phyloP scores from a whole-genome alignment of 2,888 invertebrate species.

The Scaptomyza cyrtandrae region DNA sequence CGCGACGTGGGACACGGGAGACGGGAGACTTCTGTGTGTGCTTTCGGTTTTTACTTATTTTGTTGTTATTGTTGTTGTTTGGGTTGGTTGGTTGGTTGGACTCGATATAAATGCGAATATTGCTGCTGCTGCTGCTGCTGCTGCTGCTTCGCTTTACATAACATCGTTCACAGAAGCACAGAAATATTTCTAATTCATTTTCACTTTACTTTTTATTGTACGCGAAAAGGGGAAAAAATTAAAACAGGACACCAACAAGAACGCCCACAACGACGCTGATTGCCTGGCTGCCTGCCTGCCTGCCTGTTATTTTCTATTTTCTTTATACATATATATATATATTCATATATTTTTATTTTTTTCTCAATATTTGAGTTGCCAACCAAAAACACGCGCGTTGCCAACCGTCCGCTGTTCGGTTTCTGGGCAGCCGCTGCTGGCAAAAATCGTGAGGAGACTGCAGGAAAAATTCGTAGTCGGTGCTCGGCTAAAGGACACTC shows the following conservation, averaged over 20 bases:
- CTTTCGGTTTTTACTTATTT: slow-evolving; percentile 38
- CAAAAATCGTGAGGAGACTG: slow-evolving; percentile 76
- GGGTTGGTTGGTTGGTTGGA: slow-evolving; percentile 20
- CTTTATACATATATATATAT: slow-evolving; percentile 18
- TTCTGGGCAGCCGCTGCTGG: slow-evolving; percentile 56
- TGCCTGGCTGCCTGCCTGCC: slow-evolving; percentile 25
- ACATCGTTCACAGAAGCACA: slow-evolving; percentile 43
- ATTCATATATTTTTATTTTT: slow-evolving; percentile 4
- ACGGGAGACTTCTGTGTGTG: slow-evolving; percentile 26
- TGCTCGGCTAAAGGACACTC: slow-evolving; percentile 19
- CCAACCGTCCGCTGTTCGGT: slow-evolving; percentile 61
- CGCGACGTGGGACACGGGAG: slow-evolving; percentile 31
- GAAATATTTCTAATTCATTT: slow-evolving; percentile 70
- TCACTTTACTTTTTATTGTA: slow-evolving; percentile 63
- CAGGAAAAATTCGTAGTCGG: slow-evolving; percentile 37
- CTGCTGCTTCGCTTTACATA: slow-evolving; percentile 54
- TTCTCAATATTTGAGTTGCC: slow-evolving; percentile 55
- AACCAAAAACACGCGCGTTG: slow-evolving; percentile 67
- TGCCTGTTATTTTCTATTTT: slow-evolving; percentile 11
- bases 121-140: slow-evolving; percentile 1
- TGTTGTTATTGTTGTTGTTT: slow-evolving; percentile 6
- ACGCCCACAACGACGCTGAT: slow-evolving; percentile 33
- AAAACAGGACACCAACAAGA: slow-evolving; percentile 3
- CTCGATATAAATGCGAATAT: slow-evolving; percentile 41
- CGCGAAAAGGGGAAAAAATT: slow-evolving; percentile 21